These are phyloP conservation scores for Amaurobius ferox DNA, from an alignment of 2,888 invertebrate genomes.

Conservation along the genomic window DNA sequence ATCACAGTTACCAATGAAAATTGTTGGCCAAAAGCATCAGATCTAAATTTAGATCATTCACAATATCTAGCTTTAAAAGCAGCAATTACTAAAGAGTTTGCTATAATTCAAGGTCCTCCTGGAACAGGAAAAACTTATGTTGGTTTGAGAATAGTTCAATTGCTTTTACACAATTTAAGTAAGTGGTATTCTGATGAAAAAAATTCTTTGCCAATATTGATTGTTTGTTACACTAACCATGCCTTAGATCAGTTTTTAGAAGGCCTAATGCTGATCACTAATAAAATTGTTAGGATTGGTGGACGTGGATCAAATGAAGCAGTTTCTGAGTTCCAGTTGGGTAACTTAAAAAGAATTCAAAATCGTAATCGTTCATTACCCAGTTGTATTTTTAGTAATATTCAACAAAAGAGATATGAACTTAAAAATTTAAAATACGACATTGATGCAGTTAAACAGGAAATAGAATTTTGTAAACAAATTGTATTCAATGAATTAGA, in stretches of 20 bases:
- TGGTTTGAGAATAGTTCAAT: slow-evolving; percentile 85
- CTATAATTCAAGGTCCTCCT: slow-evolving; percentile 83
- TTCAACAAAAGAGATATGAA: too few relatives aligned
- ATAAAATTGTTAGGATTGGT: slow-evolving; percentile 84
- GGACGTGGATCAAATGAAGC: slow-evolving; percentile 82
- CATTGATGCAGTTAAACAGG: too few relatives aligned
- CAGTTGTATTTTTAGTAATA: too few relatives aligned
- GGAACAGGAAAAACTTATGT: slow-evolving; percentile 92
- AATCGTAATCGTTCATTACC: too few relatives aligned
- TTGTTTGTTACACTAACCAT: slow-evolving; percentile 91
- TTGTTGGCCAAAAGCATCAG: slow-evolving; percentile 79
- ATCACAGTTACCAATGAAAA: slow-evolving; percentile 47
- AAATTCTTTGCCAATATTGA: slow-evolving; percentile 81
- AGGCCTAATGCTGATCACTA: slow-evolving; percentile 82
- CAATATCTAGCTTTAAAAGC: slow-evolving; percentile 84
- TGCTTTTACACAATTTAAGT: slow-evolving; percentile 81
- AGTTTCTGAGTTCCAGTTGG: slow-evolving; percentile 77
- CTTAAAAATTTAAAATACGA: too few relatives aligned
- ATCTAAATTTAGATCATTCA: slow-evolving; percentile 82
- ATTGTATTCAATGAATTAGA: too few relatives aligned
- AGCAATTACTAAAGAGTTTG: slow-evolving; percentile 84
- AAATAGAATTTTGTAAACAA: too few relatives aligned
- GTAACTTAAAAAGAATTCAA: too few relatives aligned
- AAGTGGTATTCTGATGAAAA: slow-evolving; percentile 76
- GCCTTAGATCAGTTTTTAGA: slow-evolving; percentile 91